phyloP scores from a whole-genome alignment of 2,797 vertebrate species.

The Acipenser transmontanus region DNA sequence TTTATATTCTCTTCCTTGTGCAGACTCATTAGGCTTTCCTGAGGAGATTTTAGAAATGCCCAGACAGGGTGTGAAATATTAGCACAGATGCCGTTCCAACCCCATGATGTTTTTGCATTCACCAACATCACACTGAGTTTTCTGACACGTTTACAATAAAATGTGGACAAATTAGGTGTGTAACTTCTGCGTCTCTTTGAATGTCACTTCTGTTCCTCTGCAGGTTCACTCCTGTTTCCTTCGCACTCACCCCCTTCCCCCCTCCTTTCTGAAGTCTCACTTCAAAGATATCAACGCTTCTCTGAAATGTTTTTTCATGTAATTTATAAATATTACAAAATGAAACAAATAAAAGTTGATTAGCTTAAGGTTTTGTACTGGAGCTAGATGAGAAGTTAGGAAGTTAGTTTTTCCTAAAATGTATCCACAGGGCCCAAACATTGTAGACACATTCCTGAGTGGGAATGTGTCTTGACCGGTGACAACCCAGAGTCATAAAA shows the following conservation, averaged over 20 bases:
- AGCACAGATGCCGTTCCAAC: constrained; percentile 15
- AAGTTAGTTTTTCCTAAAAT: too few relatives aligned
- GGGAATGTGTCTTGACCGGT: too few relatives aligned
- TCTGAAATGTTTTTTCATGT: not conserved
- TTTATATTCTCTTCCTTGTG: not conserved
- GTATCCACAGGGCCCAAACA: too few relatives aligned
- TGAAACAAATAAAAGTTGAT: too few relatives aligned
- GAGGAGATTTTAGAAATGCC: not conserved
- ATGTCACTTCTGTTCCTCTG: not conserved
- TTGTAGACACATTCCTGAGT: too few relatives aligned
- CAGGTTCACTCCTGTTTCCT: not conserved
- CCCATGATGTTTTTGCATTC: constrained; percentile 7
- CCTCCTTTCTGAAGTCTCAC: not conserved
- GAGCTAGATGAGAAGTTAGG: too few relatives aligned
- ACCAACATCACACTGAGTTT: constrained; percentile 19
- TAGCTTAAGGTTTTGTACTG: too few relatives aligned
- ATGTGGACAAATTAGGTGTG: constrained; percentile 6
- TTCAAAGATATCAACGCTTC: not conserved
- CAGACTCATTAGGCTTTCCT: constrained; percentile 30
- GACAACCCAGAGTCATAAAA: too few relatives aligned
- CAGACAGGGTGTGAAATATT: not conserved
- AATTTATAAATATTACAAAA: too few relatives aligned
- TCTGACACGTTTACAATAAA: constrained; percentile 14
- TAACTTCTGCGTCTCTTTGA: not conserved
- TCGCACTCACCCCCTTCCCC: not conserved